Evolutionary conservation across 2,113 vertebrate species (phyloP), one percentile per base, ranked within the genome.

Genomic region (Gavia stellata): DNA sequence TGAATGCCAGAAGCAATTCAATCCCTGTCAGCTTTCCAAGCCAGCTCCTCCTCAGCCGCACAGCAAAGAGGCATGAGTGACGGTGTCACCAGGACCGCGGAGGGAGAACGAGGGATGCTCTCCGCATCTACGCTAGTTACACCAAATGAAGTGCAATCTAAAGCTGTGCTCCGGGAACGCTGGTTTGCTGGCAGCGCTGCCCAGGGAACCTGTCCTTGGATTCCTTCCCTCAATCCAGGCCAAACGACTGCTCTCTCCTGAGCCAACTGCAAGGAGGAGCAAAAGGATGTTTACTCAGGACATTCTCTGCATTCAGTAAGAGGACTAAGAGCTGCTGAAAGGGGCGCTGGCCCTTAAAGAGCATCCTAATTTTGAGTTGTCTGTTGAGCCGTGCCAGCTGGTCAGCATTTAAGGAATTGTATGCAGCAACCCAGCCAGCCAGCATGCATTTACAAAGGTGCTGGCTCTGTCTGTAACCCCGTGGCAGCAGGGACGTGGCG

Each of bases 41-140:
- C 23, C 78, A 38, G 55, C 63, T 62, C 84, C 68, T 67, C 40
- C 68, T 29, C 2, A 31, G 38, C 9, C 59, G 4, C 45, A 3
- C 40, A 63, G 61, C 71, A 10, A 10, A 15, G 47, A 14, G 71
- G 9, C 23, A 4, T 1, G 11, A 36, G 63, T 1, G 38, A 9
- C 33, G 4, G 67, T 1, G 24, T 23, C 7, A 23, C 42, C 7
- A 4, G 36, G 36, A 23, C 7, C 1, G 3, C 1, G 49, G 50
- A 21, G 49, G 40, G 17, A 47, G 62, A 6, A 19, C 1, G 3
- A 12, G 59, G 70, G 77, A 11, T 21, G 0, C 38, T 15, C 25
- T 10, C 56, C 6, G 49, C 73, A 23, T 4, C 84, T 10, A 3
- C 31, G 3, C 16, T 0, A 3, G 28, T 21, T 9, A 16, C 47